Evolutionary conservation across 2,797 vertebrate species (phyloP).

Genomic region (Onychomys torridus): DNA sequence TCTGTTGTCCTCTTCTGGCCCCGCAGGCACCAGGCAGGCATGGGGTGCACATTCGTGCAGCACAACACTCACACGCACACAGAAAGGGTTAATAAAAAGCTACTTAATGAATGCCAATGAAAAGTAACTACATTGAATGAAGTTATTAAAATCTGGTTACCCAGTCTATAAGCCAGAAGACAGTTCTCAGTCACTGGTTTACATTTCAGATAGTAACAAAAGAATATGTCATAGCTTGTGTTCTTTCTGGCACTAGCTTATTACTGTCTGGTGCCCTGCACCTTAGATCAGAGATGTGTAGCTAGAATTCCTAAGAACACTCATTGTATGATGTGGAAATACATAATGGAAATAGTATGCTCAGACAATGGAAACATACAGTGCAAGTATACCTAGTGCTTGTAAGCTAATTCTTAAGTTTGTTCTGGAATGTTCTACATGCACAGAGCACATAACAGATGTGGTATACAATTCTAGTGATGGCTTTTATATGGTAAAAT

Average conservation of each 20-base stretch:
- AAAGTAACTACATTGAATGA: background rate
- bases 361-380: slow-evolving; percentile 13
- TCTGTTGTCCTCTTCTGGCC: too few relatives aligned
- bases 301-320: slow-evolving; percentile 39
- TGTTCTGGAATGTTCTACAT: slow-evolving; percentile 6
- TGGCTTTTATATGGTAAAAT: background rate
- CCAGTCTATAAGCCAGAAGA: background rate
- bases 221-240: slow-evolving; percentile 19
- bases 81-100: background rate
- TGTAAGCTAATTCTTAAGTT: slow-evolving; percentile 20
- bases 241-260: slow-evolving; percentile 3
- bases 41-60: background rate
- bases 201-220: background rate
- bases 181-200: slow-evolving; percentile 25
- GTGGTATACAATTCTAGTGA: background rate
- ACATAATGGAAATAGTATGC: background rate
- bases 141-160: slow-evolving; percentile 19
- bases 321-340: slow-evolving; percentile 19
- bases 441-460: background rate
- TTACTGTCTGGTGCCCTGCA: background rate
- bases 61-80: background rate
- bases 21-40: background rate
- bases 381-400: background rate
- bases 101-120: background rate
- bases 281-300: background rate